phyloP scores from a whole-genome alignment of 2,797 vertebrate species.

The Apogon hyalosoma region DNA sequence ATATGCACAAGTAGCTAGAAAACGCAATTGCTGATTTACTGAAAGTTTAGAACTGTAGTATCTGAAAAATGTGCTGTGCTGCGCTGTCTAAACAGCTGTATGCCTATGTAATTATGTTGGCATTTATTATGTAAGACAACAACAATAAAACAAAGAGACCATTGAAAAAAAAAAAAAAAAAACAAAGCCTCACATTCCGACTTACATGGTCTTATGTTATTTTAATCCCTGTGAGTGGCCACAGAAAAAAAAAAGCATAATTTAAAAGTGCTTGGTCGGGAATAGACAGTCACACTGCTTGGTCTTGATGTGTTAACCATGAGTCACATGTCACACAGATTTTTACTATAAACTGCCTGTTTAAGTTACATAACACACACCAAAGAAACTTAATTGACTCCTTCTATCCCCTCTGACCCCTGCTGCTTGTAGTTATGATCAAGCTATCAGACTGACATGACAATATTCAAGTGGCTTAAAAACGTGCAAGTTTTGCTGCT shows the following conservation, averaged over 20 bases:
- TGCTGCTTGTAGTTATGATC: conserved; percentile 47
- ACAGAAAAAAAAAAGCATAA: conserved; percentile 58
- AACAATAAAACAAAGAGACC: conserved; percentile 71
- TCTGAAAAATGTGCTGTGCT: conserved; percentile 62
- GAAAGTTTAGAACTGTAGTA: conserved; percentile 46
- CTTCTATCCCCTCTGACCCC: conserved; percentile 39
- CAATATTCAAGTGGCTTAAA: conserved; percentile 46
- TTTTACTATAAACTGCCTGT: conserved; percentile 28
- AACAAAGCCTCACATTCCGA: conserved; percentile 72
- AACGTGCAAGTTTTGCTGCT: conserved; percentile 38
- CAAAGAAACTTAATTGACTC: conserved; percentile 56
- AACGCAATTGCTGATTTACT: conserved; percentile 32
- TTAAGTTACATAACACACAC: conserved; percentile 49
- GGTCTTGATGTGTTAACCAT: conserved; percentile 65
- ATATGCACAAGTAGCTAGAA: conserved; percentile 8
- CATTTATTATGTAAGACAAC: conserved; percentile 75
- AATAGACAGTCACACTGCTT: conserved; percentile 55
- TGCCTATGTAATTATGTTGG: conserved; percentile 78
- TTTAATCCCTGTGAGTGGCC: conserved; percentile 69
- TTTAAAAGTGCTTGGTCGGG: conserved; percentile 72
- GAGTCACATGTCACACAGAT: conserved; percentile 57
- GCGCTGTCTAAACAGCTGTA: conserved; percentile 67
- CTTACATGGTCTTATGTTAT: conserved; percentile 72
- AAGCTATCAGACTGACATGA: conserved; percentile 58
- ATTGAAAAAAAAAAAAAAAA: conserved; percentile 72